These are phyloP conservation scores for Bufo bufo DNA, from an alignment of 2,113 vertebrate species.

Conservation along the genomic window DNA sequence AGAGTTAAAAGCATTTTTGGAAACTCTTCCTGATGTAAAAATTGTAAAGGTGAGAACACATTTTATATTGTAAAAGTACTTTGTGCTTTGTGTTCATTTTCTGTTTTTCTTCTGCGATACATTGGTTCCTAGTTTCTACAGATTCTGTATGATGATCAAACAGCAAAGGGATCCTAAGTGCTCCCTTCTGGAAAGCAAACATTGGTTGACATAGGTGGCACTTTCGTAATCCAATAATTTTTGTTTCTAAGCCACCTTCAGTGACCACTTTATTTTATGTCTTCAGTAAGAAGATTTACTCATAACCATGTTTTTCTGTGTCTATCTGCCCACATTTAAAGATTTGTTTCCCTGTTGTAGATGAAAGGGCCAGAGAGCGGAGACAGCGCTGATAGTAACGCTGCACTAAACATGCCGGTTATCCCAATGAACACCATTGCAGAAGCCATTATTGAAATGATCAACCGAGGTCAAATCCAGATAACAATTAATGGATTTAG, in stretches of 20 bases:
- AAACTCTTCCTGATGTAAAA: conserved; percentile 97
- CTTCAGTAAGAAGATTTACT: no score
- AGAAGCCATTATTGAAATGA: conserved; percentile 98
- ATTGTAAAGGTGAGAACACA: conserved; percentile 88
- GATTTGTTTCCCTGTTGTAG: conserved; percentile 66
- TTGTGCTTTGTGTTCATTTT: conserved; percentile 14
- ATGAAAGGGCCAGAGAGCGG: conserved; percentile 93
- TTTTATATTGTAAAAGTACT: conserved; percentile 29
- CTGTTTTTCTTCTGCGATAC: not conserved
- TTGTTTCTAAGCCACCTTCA: no score
- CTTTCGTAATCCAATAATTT: no score
- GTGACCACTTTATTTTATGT: no score
- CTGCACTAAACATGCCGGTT: conserved; percentile 92
- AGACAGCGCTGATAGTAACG: conserved; percentile 83
- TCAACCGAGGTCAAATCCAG: conserved; percentile 97
- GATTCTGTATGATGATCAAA: no score
- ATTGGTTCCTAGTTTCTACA: no score
- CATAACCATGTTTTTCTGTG: not conserved
- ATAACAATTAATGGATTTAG: conserved; percentile 98
- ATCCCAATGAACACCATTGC: conserved; percentile 99
- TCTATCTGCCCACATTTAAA: not conserved
- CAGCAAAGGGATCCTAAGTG: no score
- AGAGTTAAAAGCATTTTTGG: conserved; percentile 96
- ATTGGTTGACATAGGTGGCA: no score
- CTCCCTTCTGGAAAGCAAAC: no score